These are phyloP conservation scores for Vireo altiloquus DNA, from an alignment of 2,113 vertebrate species.

Conservation along the genomic window DNA sequence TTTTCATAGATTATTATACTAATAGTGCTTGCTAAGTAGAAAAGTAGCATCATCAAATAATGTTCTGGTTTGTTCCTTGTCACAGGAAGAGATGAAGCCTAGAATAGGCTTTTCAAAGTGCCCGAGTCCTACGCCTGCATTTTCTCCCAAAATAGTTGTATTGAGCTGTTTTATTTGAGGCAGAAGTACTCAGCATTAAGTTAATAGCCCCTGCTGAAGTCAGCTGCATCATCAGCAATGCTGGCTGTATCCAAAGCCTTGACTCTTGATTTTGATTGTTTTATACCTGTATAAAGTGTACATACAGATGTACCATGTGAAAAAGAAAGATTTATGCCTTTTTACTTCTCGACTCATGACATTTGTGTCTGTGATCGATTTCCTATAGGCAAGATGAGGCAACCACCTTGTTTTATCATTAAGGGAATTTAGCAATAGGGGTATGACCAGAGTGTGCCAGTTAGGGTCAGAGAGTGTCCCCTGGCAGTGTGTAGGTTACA, in stretches of 20 bases:
- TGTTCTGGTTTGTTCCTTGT: background rate
- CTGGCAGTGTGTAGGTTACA: background rate
- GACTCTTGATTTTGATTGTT: background rate
- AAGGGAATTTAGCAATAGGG: background rate
- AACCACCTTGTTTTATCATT: background rate
- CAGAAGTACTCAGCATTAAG: slow-evolving; percentile 31
- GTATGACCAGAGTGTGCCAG: background rate
- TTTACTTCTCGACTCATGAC: background rate
- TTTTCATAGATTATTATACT: background rate
- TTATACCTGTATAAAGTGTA: background rate
- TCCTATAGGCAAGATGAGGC: background rate
- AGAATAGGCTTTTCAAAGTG: slow-evolving; percentile 33
- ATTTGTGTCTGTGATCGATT: background rate
- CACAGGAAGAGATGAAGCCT: slow-evolving; percentile 28
- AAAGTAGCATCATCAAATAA: background rate
- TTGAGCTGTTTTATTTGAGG: slow-evolving; percentile 47
- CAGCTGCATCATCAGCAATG: slow-evolving; percentile 31
- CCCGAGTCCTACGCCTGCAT: background rate
- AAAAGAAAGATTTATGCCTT: background rate
- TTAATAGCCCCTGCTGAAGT: slow-evolving; percentile 48
- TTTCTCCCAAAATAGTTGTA: slow-evolving; percentile 55
- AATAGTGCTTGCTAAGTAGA: slow-evolving; percentile 4
- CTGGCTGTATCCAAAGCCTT: background rate
- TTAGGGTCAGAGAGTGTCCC: background rate
- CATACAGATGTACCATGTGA: background rate